phyloP scores from a whole-genome alignment of 2,888 invertebrate genomes.

The Syritta pipiens region DNA sequence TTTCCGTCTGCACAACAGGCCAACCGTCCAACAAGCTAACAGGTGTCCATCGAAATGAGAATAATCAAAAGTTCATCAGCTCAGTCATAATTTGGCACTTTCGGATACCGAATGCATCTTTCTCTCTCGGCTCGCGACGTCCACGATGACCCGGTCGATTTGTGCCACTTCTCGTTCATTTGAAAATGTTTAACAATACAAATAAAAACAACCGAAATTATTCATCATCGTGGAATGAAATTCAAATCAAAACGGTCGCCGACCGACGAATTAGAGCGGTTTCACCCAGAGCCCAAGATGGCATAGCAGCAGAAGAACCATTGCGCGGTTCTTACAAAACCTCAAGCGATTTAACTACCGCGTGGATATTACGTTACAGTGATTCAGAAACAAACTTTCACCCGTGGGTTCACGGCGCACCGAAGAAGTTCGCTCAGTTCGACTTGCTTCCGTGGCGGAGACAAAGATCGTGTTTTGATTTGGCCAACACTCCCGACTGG shows the following conservation, averaged over 20 bases:
- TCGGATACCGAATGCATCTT: slow-evolving; percentile 33
- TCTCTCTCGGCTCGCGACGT: background rate
- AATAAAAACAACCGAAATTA: too few species aligned
- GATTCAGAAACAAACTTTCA: slow-evolving; percentile 76
- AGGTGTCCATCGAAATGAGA: slow-evolving; percentile 39
- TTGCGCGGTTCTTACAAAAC: slow-evolving; percentile 45
- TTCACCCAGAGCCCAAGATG: slow-evolving; percentile 61
- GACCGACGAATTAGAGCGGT: slow-evolving; percentile 58
- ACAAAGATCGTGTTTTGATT: slow-evolving; percentile 73
- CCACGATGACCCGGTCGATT: slow-evolving; percentile 25
- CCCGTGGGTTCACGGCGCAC: slow-evolving; percentile 74
- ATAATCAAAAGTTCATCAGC: slow-evolving; percentile 51
- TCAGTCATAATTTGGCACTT: slow-evolving; percentile 45
- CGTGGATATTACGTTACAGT: slow-evolving; percentile 77
- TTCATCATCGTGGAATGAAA: slow-evolving; percentile 23
- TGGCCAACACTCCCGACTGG: slow-evolving; percentile 73
- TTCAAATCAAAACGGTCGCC: slow-evolving; percentile 48
- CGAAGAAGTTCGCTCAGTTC: slow-evolving; percentile 76
- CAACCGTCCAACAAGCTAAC: too few species aligned
- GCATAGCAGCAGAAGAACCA: slow-evolving; percentile 32
- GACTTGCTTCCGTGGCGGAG: slow-evolving; percentile 79
- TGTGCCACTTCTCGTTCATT: background rate
- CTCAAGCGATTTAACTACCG: slow-evolving; percentile 64
- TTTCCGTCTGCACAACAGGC: too few species aligned
- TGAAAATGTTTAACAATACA: slow-evolving; percentile 52